phyloP scores from a whole-genome alignment of 2,888 invertebrate species.

The Rotaria macrura region DNA sequence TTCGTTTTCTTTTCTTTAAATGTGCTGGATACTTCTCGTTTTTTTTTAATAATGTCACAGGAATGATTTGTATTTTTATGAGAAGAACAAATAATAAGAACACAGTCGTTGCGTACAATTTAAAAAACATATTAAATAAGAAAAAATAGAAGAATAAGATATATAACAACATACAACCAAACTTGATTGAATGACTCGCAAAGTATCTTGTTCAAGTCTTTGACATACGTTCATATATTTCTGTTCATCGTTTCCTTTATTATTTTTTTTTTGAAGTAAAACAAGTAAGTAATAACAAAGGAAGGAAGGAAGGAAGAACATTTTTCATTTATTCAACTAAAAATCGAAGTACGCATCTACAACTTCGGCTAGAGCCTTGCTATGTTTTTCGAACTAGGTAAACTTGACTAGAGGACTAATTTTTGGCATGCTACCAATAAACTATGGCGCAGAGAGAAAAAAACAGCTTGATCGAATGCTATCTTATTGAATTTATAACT shows the following conservation, averaged over 20 bases:
- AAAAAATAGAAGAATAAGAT: background rate
- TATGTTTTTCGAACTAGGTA: background rate
- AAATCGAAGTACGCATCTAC: background rate
- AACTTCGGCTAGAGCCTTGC: background rate
- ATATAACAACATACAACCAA: background rate
- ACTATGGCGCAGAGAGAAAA: background rate
- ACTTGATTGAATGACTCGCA: background rate
- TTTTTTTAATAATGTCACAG: background rate
- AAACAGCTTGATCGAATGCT: background rate
- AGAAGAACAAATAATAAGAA: background rate
- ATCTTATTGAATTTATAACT: background rate
- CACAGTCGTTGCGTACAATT: background rate
- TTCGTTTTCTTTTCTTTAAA: background rate
- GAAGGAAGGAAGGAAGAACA: background rate
- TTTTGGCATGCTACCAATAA: background rate
- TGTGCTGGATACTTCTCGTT: background rate
- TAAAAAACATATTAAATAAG: background rate
- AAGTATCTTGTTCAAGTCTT: background rate
- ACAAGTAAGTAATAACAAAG: background rate
- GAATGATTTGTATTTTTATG: background rate
- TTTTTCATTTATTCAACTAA: background rate
- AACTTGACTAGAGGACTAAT: background rate
- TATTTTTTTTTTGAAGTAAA: background rate
- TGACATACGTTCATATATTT: background rate
- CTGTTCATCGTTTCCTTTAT: background rate